phyloP scores from a whole-genome alignment of 1,140 invertebrate genomes.

The Sycophila sp. region DNA sequence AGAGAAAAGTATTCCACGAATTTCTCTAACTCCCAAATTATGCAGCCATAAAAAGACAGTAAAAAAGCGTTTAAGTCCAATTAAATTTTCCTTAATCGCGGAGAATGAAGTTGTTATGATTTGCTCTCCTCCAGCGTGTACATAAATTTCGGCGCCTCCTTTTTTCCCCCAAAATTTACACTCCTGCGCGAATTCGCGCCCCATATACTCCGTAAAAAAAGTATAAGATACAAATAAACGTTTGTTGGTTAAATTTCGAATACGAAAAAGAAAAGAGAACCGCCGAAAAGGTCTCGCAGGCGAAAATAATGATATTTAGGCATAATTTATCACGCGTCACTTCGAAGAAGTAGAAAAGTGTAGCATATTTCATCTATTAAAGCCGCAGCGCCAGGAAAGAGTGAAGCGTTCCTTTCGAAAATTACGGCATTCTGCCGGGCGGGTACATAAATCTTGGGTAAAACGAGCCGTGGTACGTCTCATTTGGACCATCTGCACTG shows the following conservation, averaged over 20 bases:
- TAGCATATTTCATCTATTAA: slow-evolving; percentile 11
- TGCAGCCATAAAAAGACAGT: neutral
- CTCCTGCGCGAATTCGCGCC: too few relatives aligned
- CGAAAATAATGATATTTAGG: too few relatives aligned
- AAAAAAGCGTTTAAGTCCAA: slow-evolving; percentile 16
- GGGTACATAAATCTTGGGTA: slow-evolving; percentile 31
- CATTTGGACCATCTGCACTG: slow-evolving; percentile 33
- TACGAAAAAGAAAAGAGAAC: too few relatives aligned
- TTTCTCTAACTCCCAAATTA: neutral
- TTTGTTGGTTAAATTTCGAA: too few relatives aligned
- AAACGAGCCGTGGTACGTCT: slow-evolving; percentile 29
- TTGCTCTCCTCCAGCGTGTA: neutral
- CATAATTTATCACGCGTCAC: too few relatives aligned
- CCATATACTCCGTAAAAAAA: too few relatives aligned
- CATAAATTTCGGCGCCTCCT: too few relatives aligned
- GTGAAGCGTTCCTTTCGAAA: neutral
- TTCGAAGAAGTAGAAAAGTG: neutral
- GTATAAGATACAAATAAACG: too few relatives aligned
- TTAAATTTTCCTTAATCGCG: neutral
- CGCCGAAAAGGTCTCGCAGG: too few relatives aligned
- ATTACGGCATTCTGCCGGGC: slow-evolving; percentile 12
- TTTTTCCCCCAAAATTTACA: too few relatives aligned
- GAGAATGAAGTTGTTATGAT: slow-evolving; percentile 4
- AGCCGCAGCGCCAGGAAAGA: neutral
- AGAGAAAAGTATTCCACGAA: slow-evolving; percentile 16